Evolutionary conservation across 1,140 invertebrate genomes (phyloP).

Genomic region (Plutomurus gul): DNA sequence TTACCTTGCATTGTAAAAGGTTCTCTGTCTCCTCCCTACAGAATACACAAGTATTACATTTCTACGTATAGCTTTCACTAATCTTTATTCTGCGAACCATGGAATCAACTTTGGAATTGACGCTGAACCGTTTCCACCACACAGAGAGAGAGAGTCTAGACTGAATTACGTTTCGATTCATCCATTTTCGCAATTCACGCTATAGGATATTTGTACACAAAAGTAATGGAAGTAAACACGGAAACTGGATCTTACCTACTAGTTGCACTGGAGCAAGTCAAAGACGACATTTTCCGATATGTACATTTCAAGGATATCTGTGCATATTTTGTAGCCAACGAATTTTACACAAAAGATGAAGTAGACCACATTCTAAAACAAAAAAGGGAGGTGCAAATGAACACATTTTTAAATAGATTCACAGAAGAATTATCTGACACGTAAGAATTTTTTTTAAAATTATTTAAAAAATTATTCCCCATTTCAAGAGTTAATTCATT

Average conservation of each 20-base stretch:
- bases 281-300: background rate
- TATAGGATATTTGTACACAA: background rate
- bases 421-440: background rate
- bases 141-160: no score
- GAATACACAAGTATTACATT: no score
- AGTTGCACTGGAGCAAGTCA: background rate
- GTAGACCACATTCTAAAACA: background rate
- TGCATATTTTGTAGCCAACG: background rate
- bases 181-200: background rate
- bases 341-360: background rate
- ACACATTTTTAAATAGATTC: background rate
- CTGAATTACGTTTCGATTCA: no score
- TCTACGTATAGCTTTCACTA: no score
- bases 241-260: background rate
- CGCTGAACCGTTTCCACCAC: no score
- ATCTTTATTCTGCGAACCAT: no score
- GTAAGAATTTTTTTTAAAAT: background rate
- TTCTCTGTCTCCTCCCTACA: no score
- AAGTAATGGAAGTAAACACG: background rate
- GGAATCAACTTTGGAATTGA: no score
- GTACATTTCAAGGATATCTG: background rate
- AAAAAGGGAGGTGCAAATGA: background rate
- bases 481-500: background rate
- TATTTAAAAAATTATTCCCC: background rate
- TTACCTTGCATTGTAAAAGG: no score